These are phyloP conservation scores for Prorops nasuta DNA, from an alignment of 1,140 invertebrate species.

Conservation along the genomic window DNA sequence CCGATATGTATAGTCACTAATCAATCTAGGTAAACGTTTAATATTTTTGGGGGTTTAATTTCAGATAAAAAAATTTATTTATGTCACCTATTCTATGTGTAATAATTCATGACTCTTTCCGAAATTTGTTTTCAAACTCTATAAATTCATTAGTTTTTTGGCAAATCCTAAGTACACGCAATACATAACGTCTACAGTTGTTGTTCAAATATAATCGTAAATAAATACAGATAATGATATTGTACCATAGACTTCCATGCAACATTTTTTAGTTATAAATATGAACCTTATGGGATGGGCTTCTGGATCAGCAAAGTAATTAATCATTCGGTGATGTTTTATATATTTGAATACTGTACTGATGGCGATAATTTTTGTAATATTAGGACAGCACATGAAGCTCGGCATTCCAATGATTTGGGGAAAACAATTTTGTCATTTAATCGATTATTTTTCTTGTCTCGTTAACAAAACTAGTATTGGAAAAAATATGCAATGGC, in stretches of 20 bases:
- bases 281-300: too few relatives aligned
- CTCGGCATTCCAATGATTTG: too few relatives aligned
- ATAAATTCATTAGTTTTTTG: conserved; percentile 1
- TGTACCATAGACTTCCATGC: conserved; percentile 8
- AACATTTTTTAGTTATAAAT: background rate
- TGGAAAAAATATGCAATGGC: too few relatives aligned
- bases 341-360: too few relatives aligned
- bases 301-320: too few relatives aligned
- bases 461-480: too few relatives aligned
- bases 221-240: conserved; percentile 7
- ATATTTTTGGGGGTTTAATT: background rate
- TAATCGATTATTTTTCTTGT: too few relatives aligned
- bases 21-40: background rate
- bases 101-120: background rate
- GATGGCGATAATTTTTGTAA: too few relatives aligned
- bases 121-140: background rate
- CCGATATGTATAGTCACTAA: background rate
- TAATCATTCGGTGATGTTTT: too few relatives aligned
- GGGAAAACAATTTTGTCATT: too few relatives aligned
- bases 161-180: conserved; percentile 13
- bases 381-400: too few relatives aligned
- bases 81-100: background rate
- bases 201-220: conserved; percentile 12
- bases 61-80: background rate
- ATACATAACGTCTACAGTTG: conserved; percentile 19